phyloP scores from a whole-genome alignment of 2,113 vertebrate genomes.

The Hymenochirus boettgeri region DNA sequence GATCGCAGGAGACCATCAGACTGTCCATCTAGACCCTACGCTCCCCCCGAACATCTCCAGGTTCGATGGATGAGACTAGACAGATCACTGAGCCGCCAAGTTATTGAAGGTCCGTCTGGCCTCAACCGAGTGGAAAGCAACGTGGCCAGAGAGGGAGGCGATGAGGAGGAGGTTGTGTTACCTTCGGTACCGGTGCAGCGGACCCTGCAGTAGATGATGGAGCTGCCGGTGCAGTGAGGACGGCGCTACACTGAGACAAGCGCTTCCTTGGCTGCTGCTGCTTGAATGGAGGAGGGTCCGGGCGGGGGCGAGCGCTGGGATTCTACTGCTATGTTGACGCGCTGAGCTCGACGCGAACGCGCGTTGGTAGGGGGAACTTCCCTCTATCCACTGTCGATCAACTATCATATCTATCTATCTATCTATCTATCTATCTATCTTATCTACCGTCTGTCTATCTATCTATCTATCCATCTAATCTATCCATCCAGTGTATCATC shows the following conservation, averaged over 20 bases:
- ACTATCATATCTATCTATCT: no score
- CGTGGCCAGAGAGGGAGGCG: not conserved
- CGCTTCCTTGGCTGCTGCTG: constrained; percentile 25
- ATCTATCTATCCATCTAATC: no score
- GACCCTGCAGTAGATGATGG: constrained; percentile 3
- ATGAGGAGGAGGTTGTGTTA: no score
- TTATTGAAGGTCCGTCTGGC: not conserved
- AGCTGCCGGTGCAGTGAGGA: constrained; percentile 51
- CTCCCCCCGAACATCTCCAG: not conserved
- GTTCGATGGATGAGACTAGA: not conserved
- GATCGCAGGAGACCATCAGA: no score
- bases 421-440: no score
- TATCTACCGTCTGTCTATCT: no score
- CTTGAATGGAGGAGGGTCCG: constrained; percentile 34
- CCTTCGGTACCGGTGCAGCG: constrained; percentile 6
- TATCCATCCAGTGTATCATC: no score
- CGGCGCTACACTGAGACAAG: constrained; percentile 11
- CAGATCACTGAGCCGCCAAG: constrained; percentile 2
- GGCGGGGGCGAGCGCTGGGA: not conserved
- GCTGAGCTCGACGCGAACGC: not conserved
- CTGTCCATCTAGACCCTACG: no score
- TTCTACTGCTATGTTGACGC: not conserved
- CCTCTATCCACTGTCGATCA: no score
- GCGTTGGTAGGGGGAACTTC: constrained; percentile 6
- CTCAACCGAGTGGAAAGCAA: not conserved